Evolutionary conservation across 2,888 invertebrate genomes (phyloP).

Genomic region (Chalcis sispes): DNA sequence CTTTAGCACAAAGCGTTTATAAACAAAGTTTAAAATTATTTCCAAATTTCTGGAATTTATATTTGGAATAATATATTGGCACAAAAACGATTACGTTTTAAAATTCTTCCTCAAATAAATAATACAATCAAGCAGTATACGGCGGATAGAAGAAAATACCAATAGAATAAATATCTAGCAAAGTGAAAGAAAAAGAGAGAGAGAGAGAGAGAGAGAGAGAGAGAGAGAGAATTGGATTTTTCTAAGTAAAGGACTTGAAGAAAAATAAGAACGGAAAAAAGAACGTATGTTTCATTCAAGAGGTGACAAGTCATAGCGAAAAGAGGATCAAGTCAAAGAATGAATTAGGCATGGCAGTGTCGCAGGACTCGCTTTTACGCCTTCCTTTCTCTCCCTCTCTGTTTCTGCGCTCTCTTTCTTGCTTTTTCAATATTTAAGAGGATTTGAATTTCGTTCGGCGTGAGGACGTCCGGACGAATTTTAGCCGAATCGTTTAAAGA

Average conservation of each 20-base stretch:
- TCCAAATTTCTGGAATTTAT: too few relatives aligned
- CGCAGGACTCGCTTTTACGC: background rate
- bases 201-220: background rate
- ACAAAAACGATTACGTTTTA: too few relatives aligned
- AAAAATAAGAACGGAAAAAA: constrained; percentile 22
- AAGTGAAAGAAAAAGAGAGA: background rate
- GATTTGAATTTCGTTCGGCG: constrained; percentile 74
- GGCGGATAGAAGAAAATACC: constrained; percentile 1
- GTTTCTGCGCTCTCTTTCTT: constrained; percentile 8
- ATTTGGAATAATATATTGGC: too few relatives aligned
- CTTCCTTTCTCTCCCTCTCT: constrained; percentile 13
- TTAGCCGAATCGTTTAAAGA: constrained; percentile 73
- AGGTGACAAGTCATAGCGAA: constrained; percentile 57
- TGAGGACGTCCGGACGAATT: constrained; percentile 73
- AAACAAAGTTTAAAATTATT: too few relatives aligned
- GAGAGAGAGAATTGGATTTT: constrained; percentile 58
- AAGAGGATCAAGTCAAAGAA: constrained; percentile 48
- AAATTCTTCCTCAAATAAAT: background rate
- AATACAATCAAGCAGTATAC: background rate
- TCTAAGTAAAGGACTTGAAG: constrained; percentile 46
- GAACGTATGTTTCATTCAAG: constrained; percentile 55
- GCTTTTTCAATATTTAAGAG: constrained; percentile 72
- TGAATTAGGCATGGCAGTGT: constrained; percentile 58
- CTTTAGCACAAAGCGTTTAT: too few relatives aligned
- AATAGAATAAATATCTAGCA: constrained; percentile 19